Evolutionary conservation across 2,797 vertebrate species (phyloP).

Genomic region (Falco biarmicus): DNA sequence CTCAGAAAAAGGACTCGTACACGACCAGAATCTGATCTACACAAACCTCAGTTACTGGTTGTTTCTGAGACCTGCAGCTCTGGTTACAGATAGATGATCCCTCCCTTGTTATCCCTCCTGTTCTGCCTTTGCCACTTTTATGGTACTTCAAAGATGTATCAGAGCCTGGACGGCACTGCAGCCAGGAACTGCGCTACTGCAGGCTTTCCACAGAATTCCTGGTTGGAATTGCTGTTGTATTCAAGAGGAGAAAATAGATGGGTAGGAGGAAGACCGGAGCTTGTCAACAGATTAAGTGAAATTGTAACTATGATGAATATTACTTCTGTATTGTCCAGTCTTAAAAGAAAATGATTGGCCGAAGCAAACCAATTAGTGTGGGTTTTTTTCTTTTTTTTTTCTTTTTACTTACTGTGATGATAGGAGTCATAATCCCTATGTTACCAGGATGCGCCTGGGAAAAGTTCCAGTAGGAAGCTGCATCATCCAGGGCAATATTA

Average conservation of each 20-base stretch:
- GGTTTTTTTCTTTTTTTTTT: no score
- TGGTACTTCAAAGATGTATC: background rate
- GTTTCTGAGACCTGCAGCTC: background rate
- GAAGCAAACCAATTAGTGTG: background rate
- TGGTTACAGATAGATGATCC: background rate
- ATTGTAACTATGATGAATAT: background rate
- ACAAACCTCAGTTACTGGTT: background rate
- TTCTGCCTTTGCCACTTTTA: background rate
- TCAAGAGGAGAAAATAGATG: background rate
- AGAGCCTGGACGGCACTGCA: background rate
- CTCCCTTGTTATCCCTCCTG: background rate
- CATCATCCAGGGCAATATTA: background rate
- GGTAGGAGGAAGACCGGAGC: background rate
- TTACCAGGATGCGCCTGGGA: background rate
- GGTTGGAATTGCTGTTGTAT: background rate
- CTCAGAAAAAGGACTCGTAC: background rate
- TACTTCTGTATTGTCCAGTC: background rate
- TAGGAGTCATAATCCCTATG: background rate
- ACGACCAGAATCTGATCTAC: background rate
- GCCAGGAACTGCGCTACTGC: background rate
- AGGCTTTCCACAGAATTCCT: background rate
- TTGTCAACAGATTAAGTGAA: background rate
- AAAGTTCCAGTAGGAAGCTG: background rate
- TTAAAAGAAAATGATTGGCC: background rate
- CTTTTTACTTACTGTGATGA: background rate